Base-by-base conservation (phyloP, 1,140 invertebrate species). In the Melanaphis sacchari region DNA sequence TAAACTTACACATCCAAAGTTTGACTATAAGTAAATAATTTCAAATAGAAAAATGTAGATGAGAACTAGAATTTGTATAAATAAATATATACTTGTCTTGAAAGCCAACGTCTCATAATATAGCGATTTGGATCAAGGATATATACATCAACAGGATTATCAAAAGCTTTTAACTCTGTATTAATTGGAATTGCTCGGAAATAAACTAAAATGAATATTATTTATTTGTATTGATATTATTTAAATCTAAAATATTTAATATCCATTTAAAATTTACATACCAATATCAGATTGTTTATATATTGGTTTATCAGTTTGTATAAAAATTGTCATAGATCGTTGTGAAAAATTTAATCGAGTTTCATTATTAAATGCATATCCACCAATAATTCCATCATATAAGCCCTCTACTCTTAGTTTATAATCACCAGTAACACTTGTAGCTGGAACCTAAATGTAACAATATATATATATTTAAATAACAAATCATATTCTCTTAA, bases 251-350 rank as follows among this genome's bases (percentile, higher is more conserved):
- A 76, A n/a, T n/a, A 6, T 66, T 66, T n/a, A n/a, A 7, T 18
- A 66, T 36, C 15, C n/a, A n/a, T 40, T 93, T 26, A 66, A 66
- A 66, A 36, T 90, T 1, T 18, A 41, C 94, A 94, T 95, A 97
- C 97, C 97, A 66, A 96, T 98, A 95, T 99, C 97, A 5, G 98
- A 97, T 95, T 99, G 98, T 96, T 97, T 99, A 94, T 99, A 99
- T 0, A 99, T 96, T 0, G 98, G 98, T 95, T 99, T 99, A 95
- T 99, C 98, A 93, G 98, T 97, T 95, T 99, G 98, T 94, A 99
- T 97, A 94, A 99, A 98, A 94, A 99, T 98, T 0, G 98, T 98
- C 97, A 99, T 98, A 18, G 98, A 98, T n/a, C 98, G 95, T 94
- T 97, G 97, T 0, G 97, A 98, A 94, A 98, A 99, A 22, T 96